Evolutionary conservation across 1,140 invertebrate genomes (phyloP).

Genomic region (Lepidostoma basale): DNA sequence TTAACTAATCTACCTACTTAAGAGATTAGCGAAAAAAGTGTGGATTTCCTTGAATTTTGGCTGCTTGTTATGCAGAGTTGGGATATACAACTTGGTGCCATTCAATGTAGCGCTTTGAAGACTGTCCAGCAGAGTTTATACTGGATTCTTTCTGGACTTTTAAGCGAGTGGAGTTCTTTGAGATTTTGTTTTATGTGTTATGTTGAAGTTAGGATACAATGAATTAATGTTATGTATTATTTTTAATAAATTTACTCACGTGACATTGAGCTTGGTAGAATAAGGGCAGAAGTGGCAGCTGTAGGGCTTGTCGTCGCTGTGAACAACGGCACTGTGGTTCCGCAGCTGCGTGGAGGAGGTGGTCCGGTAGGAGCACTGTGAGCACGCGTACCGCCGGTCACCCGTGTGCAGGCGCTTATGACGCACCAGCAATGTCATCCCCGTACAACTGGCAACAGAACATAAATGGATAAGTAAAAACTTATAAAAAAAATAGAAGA

Average conservation of each 20-base stretch:
- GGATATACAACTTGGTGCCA: too few species aligned
- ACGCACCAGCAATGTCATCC: conserved; percentile 13
- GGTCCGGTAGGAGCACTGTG: conserved; percentile 28
- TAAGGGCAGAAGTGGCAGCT: conserved; percentile 23
- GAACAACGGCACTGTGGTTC: conserved; percentile 15
- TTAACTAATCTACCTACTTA: too few species aligned
- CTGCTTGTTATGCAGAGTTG: too few species aligned
- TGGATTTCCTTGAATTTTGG: too few species aligned
- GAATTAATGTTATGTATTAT: background rate
- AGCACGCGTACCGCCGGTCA: conserved; percentile 19
- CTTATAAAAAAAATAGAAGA: background rate
- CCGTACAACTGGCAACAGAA: conserved; percentile 8
- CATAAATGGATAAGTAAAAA: background rate
- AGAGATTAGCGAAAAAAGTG: background rate
- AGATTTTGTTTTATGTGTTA: background rate
- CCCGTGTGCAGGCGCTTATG: conserved; percentile 25
- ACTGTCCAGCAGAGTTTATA: too few species aligned
- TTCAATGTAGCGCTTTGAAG: too few species aligned
- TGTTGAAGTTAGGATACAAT: background rate
- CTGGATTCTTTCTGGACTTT: too few species aligned
- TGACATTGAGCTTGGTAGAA: conserved; percentile 23
- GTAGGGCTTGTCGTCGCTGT: conserved; percentile 23
- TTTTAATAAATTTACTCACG: background rate
- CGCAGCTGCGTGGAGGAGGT: conserved; percentile 9
- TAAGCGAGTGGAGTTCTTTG: too few species aligned